Conservation (phyloP, 2,888 invertebrate species). For the Charanyca ferruginea region DNA sequence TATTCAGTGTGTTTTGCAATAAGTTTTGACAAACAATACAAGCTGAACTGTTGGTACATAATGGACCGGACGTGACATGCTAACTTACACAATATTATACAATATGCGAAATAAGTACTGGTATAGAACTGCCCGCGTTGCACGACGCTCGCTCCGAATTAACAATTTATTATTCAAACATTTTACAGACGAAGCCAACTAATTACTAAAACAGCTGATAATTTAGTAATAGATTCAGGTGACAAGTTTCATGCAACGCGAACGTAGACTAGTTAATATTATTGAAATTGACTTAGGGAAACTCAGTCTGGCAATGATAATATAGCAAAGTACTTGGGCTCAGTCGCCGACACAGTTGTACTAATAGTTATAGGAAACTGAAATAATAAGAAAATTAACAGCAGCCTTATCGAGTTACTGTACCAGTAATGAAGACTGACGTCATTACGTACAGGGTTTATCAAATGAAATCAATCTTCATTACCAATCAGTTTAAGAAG, state of each 20-base stretch:
- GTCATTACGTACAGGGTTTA: background rate
- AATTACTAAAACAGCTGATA: constrained; percentile 21
- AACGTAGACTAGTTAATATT: constrained; percentile 71
- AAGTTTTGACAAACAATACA: constrained; percentile 62
- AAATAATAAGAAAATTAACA: constrained; percentile 32
- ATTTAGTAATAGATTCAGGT: constrained; percentile 19
- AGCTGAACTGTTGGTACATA: constrained; percentile 65
- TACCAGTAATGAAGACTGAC: constrained; percentile 22
- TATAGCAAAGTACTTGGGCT: constrained; percentile 57
- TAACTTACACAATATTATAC: constrained; percentile 78
- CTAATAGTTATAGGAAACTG: constrained; percentile 10
- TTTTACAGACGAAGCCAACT: constrained; percentile 11
- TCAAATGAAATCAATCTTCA: constrained; percentile 2
- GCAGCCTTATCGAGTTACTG: constrained; percentile 53
- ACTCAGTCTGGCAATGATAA: constrained; percentile 78
- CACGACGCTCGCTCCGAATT: constrained; percentile 55
- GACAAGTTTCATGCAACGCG: constrained; percentile 62
- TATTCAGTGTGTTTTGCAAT: constrained; percentile 43
- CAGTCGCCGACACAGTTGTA: constrained; percentile 38
- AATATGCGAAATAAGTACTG: constrained; percentile 76
- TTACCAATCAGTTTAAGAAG: constrained; percentile 33
- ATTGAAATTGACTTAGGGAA: constrained; percentile 72
- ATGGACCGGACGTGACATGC: constrained; percentile 81
- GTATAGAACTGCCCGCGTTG: constrained; percentile 64
- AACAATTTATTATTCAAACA: constrained; percentile 45